A percentile compares a stretch with the other conserved stretches of the same genome.
Conservation (phyloP, 2,797 vertebrate genomes). For the Bradypus variegatus region DNA sequence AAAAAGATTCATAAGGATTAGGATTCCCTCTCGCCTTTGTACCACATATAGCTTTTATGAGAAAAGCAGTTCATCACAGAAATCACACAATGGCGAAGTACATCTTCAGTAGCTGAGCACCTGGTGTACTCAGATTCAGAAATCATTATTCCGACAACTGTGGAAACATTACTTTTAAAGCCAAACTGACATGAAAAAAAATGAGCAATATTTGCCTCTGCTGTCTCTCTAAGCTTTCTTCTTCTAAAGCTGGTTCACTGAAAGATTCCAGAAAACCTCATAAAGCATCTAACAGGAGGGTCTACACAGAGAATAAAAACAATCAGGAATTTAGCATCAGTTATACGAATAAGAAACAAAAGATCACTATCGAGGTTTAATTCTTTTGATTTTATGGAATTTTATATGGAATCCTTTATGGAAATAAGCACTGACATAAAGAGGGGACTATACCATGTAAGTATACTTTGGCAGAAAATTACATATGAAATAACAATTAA, state of each 20-base stretch:
- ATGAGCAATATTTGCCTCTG: neutral
- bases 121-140: conserved; percentile 26
- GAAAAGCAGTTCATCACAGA: conserved; percentile 4
- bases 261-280: conserved; percentile 16
- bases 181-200: conserved; percentile 38
- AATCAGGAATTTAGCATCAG: conserved; percentile 8
- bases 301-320: conserved; percentile 6
- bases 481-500: neutral
- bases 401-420: neutral
- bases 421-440: conserved; percentile 6
- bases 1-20: neutral
- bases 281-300: neutral
- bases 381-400: neutral
- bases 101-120: conserved; percentile 14
- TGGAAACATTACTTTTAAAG: conserved; percentile 10
- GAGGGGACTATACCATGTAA: neutral
- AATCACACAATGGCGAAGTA: conserved; percentile 26
- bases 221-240: conserved; percentile 13
- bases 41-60: neutral
- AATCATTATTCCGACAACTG: conserved; percentile 4
- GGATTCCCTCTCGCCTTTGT: conserved; percentile 23
- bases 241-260: conserved; percentile 4
- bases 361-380: neutral
- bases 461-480: neutral
- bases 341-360: conserved; percentile 35